Evolutionary conservation across 2,797 vertebrate genomes (phyloP).

Genomic region (Lophius americanus): DNA sequence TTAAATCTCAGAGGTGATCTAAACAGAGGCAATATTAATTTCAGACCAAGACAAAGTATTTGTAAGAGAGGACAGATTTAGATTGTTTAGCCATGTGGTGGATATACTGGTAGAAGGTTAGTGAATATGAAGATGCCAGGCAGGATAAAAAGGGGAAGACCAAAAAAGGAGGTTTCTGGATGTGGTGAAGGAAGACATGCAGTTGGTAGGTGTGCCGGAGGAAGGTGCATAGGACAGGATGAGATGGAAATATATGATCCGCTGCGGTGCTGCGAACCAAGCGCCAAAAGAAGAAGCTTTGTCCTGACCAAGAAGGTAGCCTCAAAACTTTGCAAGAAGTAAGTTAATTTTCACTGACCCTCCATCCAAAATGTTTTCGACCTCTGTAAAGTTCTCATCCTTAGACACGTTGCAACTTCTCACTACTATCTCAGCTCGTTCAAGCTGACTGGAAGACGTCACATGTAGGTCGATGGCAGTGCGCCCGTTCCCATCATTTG

Average conservation of each 20-base stretch:
- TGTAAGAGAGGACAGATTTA: no score
- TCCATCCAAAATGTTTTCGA: conserved; percentile 34
- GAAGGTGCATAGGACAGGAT: no score
- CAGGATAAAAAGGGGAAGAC: no score
- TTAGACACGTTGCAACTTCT: conserved; percentile 56
- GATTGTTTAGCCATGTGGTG: no score
- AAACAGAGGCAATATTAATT: conserved; percentile 9
- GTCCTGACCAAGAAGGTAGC: not conserved
- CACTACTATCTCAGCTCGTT: conserved; percentile 63
- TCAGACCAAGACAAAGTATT: not conserved
- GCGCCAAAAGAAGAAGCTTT: not conserved
- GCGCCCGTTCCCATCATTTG: conserved; percentile 7
- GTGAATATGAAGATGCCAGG: no score
- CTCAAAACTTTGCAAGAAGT: not conserved
- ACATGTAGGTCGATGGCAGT: conserved; percentile 67
- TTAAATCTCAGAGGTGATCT: conserved; percentile 1
- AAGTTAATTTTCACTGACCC: conserved; percentile 64
- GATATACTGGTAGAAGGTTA: no score
- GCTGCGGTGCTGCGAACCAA: no score
- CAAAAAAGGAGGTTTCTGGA: no score
- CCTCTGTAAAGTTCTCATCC: conserved; percentile 53
- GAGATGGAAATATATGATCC: no score
- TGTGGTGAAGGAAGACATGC: no score
- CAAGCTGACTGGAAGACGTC: conserved; percentile 57
- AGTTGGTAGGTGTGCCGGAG: no score